Conservation (phyloP, 35 echinoderm and acorn worm genomes). For the Apostichopus parvimensis region DNA sequence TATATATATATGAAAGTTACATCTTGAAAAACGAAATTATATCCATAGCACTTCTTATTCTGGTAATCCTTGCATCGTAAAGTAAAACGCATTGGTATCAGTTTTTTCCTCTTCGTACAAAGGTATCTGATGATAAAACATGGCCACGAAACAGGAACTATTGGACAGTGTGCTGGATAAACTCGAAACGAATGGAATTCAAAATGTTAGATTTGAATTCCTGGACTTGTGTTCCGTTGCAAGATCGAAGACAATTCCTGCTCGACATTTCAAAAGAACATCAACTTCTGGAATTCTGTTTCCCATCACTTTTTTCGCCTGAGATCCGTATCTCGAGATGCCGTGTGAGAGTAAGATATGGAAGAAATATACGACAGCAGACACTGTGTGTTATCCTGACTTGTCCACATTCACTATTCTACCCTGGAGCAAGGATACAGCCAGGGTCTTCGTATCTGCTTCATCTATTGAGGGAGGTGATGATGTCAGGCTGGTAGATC, state of each 20-base stretch:
- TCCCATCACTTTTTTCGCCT: neutral
- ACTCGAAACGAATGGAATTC: neutral
- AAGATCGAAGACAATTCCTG: constrained; percentile 38
- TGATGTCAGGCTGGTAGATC: constrained; percentile 29
- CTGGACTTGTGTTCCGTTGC: constrained; percentile 25
- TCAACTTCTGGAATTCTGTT: neutral
- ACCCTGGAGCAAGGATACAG: constrained; percentile 67
- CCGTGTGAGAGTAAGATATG: neutral
- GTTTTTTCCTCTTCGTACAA: no score
- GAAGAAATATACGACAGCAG: neutral
- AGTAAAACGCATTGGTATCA: no score
- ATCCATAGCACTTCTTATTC: no score
- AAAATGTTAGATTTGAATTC: constrained; percentile 47
- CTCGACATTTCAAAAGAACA: constrained; percentile 36
- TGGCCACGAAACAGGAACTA: neutral
- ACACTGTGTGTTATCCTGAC: neutral
- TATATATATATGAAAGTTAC: no score
- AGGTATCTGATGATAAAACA: neutral
- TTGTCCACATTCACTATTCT: neutral
- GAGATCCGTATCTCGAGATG: neutral
- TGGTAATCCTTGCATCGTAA: no score
- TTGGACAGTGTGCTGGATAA: neutral
- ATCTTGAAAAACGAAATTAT: no score
- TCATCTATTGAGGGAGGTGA: constrained; percentile 8
- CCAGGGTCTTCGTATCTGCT: constrained; percentile 57